A percentile compares a stretch with the other conserved stretches of the same genome.
These are phyloP conservation scores for Micrastur ruficollis DNA, from an alignment of 2,797 vertebrate species.

Conservation along the genomic window DNA sequence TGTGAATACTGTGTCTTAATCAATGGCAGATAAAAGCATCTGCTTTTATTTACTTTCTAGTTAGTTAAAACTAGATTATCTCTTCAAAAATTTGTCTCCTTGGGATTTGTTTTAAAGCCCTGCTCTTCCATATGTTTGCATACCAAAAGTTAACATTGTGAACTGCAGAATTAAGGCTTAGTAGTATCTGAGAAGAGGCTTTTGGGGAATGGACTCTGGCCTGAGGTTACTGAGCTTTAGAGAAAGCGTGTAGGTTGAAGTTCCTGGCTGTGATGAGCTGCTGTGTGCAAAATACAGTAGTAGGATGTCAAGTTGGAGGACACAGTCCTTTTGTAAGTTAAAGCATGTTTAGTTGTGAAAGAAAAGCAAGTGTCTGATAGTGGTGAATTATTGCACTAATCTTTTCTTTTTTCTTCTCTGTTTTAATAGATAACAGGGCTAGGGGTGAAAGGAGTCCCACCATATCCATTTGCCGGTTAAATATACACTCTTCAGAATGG, in stretches of 20 bases:
- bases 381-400: not conserved
- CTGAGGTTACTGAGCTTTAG: not conserved
- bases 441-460: slow-evolving; percentile 79
- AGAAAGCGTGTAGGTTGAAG: not conserved
- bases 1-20: not conserved
- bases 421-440: slow-evolving; percentile 79
- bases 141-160: not conserved
- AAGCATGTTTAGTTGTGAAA: not conserved
- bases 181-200: not conserved
- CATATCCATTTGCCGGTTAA: slow-evolving; percentile 73
- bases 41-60: not conserved
- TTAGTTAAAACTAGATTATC: not conserved
- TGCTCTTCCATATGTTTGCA: not conserved
- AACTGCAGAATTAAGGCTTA: not conserved
- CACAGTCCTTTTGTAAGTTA: not conserved
- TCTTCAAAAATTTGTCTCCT: not conserved
- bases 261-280: not conserved
- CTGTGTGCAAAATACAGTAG: not conserved
- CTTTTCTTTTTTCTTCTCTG: not conserved
- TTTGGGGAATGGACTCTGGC: not conserved
- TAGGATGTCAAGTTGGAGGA: not conserved
- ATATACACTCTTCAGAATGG: not conserved
- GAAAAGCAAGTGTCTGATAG: not conserved
- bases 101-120: not conserved
- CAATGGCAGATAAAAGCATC: not conserved